phyloP scores from a whole-genome alignment of 2,888 invertebrate genomes.

The Agriopis leucophaearia region DNA sequence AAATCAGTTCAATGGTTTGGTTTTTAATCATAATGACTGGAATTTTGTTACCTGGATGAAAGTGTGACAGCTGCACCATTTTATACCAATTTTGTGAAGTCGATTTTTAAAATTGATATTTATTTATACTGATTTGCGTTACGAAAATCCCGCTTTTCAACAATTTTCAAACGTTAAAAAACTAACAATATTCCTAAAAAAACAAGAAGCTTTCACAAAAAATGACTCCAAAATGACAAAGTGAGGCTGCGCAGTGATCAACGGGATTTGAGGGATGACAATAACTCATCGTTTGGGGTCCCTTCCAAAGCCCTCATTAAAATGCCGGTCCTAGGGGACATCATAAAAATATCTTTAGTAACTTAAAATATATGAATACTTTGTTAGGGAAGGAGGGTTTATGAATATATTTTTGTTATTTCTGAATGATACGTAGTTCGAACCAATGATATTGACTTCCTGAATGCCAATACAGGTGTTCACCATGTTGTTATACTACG shows the following conservation, averaged over 20 bases:
- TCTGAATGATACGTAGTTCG: constrained; percentile 3
- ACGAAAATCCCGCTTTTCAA: too few species aligned
- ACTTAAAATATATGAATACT: constrained; percentile 45
- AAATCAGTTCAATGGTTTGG: too few species aligned
- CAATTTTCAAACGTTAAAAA: too few species aligned
- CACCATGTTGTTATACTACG: too few species aligned
- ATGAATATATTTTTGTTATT: constrained; percentile 25
- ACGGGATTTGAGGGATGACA: constrained; percentile 66
- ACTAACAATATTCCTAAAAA: constrained; percentile 13
- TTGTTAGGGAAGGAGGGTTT: constrained; percentile 24
- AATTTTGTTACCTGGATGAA: too few species aligned
- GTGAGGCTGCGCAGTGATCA: constrained; percentile 57
- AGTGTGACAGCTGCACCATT: too few species aligned
- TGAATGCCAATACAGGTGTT: background rate
- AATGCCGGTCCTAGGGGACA: constrained; percentile 65
- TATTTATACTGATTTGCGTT: too few species aligned
- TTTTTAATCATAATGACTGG: too few species aligned
- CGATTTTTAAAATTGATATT: too few species aligned
- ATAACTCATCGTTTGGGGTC: constrained; percentile 70
- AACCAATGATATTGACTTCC: background rate
- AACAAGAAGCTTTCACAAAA: constrained; percentile 34
- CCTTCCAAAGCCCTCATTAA: constrained; percentile 71
- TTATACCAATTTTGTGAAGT: too few species aligned
- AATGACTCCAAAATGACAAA: constrained; percentile 47
- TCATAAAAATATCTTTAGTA: constrained; percentile 64